Evolutionary conservation across 2,113 vertebrate species (phyloP), one percentile per base, ranked within the genome.

Genomic region (Gobiocypris rarus): DNA sequence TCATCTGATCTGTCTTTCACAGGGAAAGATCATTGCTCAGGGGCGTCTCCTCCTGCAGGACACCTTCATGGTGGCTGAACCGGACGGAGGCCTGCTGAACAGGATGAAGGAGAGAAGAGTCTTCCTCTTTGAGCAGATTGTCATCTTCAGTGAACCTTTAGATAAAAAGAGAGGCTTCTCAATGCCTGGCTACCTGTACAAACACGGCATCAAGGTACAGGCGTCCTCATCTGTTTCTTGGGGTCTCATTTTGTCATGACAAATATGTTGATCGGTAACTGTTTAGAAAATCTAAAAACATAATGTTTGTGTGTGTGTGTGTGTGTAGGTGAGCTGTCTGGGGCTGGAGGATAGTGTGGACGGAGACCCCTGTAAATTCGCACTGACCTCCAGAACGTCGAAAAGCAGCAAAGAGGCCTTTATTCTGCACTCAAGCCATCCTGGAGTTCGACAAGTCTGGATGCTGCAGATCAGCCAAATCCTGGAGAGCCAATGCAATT

Each of bases 11-110:
- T 6, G 9, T 50, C 15, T 77, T 31, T 81, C 38, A 10, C 89
- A 99, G 97, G 98, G 97, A 86, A 99, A 99, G 95, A 98, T 99
- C 48, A 96, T 98, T 82, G 97, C 97, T 91, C 98, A 98, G 94
- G 98, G 98, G 58, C 97, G 97, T 87, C 96, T 99, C 54, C 91
- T 99, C 84, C 93, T 99, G 50, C 98, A 99, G 91, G 98, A 99
- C 92, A 98, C 97, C 0, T 99, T 99, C 92, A 91, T 97, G 95
- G 97, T 99, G 91, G 95, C 93, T 2, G 97, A 99, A 90, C 96
- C 96, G 22, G 97, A 98, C 13, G 87, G 95, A 0, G 89, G 96
- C 75, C 93, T 95, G 83, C 93, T 96, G 83, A 95, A 96, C 85
- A 95, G 96, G 75, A 96, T 96, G 95, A 98, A 93, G 90, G 98